phyloP scores from a whole-genome alignment of 1,140 invertebrate species.

The Lordiphosa stackelbergi region DNA sequence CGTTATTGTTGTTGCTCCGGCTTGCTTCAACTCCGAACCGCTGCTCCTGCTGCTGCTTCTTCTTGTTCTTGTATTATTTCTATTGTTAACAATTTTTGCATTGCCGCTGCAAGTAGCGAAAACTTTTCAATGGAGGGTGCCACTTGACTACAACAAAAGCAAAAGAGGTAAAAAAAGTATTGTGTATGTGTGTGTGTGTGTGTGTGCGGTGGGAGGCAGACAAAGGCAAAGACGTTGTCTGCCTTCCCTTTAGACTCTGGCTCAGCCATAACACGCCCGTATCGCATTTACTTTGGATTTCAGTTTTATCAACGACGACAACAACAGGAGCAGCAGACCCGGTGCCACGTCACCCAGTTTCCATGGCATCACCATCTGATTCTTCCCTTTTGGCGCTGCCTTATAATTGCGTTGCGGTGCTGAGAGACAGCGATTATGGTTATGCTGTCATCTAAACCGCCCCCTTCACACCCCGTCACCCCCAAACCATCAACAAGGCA shows the following conservation, averaged over 20 bases:
- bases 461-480: background rate
- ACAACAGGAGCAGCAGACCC: slow-evolving; percentile 7
- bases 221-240: slow-evolving; percentile 34
- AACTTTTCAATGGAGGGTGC: slow-evolving; percentile 69
- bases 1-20: slow-evolving; percentile 46
- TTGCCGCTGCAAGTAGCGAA: slow-evolving; percentile 67
- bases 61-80: slow-evolving; percentile 53
- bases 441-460: slow-evolving; percentile 5
- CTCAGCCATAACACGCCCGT: slow-evolving; percentile 49
- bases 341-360: slow-evolving; percentile 66
- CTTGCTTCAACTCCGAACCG: slow-evolving; percentile 4
- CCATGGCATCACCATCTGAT: slow-evolving; percentile 49
- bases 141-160: slow-evolving; percentile 65
- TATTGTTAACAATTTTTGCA: slow-evolving; percentile 75
- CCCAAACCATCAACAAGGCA: background rate
- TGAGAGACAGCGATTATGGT: slow-evolving; percentile 13
- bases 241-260: slow-evolving; percentile 11
- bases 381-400: slow-evolving; percentile 10
- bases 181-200: background rate
- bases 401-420: slow-evolving; percentile 50
- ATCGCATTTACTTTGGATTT: slow-evolving; percentile 69
- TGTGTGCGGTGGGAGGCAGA: slow-evolving; percentile 13
- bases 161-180: slow-evolving; percentile 27
- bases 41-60: slow-evolving; percentile 2
- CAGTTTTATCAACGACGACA: slow-evolving; percentile 50